Evolutionary conservation across 2,797 vertebrate species (phyloP), one percentile per base, ranked within the genome.

Genomic region (Numenius phaeopus): DNA sequence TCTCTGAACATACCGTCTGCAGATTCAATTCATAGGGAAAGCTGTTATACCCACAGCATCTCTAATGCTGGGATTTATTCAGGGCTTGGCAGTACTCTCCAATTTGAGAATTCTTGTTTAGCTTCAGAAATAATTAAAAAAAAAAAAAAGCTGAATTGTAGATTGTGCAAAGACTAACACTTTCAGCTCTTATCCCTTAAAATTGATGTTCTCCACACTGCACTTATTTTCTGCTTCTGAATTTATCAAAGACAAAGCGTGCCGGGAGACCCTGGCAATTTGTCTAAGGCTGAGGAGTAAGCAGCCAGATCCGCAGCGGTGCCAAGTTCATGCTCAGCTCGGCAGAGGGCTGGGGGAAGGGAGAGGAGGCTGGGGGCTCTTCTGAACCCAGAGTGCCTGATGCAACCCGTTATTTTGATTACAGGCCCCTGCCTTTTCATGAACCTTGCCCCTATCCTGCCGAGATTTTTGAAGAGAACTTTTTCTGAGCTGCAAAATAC

Each of bases 61-160:
- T 78, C 71, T 71, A 95, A 95, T 89, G 80, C 72, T 84, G 90
- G 65, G 58, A 81, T 88, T 89, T 90, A 82, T 92, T 95, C 94
- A 58, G 72, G 86, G 85, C 65, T 95, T 91, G 94, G 91, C 91
- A 96, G 92, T 76, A 85, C 91, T 94, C 70, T 89, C 67, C 59
- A 52, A 67, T 66, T 79, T 69, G 57, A 89, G 89, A 95, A 93
- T 88, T n/a, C 89, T 92, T 85, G 50, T 90, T 94, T 80, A 91
- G 80, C 54, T 92, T 70, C 79, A 65, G 78, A 90, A 91, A 64
- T 54, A 93, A 65, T 54, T 9, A 7, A 44, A 32, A 37, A 40
- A 76, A 84, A 84, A 52, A 93, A 77, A 26, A 34, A 17, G 59
- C 84, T 92, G 87, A 77, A 75, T 93, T 83, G 86, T 84, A 79